Percentiles rank a stretch among this genome's conserved stretches.
These are phyloP conservation scores for Luscinia luscinia DNA, from an alignment of 2,797 vertebrate species.

Conservation along the genomic window DNA sequence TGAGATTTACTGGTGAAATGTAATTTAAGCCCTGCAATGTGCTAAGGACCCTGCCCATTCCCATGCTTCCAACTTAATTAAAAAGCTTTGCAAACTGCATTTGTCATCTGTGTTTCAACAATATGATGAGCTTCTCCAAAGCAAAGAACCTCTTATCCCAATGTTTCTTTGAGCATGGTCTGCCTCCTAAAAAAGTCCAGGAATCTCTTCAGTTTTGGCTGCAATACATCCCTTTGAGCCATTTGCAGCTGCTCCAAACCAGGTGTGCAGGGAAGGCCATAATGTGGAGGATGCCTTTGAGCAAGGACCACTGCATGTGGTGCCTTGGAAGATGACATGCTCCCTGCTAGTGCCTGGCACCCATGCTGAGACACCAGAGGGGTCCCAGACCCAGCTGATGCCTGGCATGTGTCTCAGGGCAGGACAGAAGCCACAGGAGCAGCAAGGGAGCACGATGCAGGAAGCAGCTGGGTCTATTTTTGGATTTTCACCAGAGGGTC, in stretches of 20 bases:
- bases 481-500: background rate
- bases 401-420: background rate
- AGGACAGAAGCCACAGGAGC: background rate
- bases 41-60: background rate
- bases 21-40: accelerated
- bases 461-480: background rate
- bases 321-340: background rate
- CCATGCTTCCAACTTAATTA: background rate
- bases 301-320: background rate
- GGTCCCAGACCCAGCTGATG: background rate
- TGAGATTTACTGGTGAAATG: background rate
- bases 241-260: background rate
- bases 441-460: background rate
- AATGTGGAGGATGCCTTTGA: background rate
- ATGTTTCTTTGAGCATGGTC: background rate
- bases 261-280: accelerated
- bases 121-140: accelerated
- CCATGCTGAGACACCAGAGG: background rate
- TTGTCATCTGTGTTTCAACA: background rate
- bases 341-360: background rate
- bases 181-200: background rate
- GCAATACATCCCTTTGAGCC: background rate
- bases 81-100: background rate
- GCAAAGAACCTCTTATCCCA: background rate
- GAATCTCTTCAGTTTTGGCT: background rate